Conservation (phyloP, 2,888 invertebrate genomes). For the Adelognathus sp. region DNA sequence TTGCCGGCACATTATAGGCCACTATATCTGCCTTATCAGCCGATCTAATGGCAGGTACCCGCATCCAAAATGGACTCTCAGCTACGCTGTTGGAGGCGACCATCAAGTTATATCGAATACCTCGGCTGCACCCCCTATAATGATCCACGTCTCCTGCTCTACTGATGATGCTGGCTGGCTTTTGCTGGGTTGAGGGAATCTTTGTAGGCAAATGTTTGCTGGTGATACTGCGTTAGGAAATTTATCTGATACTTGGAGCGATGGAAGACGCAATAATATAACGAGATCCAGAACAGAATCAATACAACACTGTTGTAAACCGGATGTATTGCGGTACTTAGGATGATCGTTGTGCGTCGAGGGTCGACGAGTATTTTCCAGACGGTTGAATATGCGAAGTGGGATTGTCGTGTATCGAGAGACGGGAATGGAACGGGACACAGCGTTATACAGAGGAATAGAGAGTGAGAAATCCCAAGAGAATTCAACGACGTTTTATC, state of each 20-base stretch:
- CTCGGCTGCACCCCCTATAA: conserved; percentile 38
- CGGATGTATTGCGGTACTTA: conserved; percentile 18
- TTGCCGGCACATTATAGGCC: conserved; percentile 71
- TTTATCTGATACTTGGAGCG: conserved; percentile 17
- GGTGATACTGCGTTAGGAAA: conserved; percentile 31
- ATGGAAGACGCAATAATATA: not conserved
- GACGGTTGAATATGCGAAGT: conserved; percentile 19
- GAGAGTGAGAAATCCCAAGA: conserved; percentile 49
- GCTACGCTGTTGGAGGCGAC: conserved; percentile 35
- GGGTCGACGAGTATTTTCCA: conserved; percentile 16
- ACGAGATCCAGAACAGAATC: conserved; percentile 3
- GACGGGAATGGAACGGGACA: conserved; percentile 21
- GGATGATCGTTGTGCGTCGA: not conserved
- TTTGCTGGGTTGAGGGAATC: conserved; percentile 36
- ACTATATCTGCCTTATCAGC: conserved; percentile 74
- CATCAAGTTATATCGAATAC: conserved; percentile 62
- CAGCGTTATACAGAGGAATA: conserved; percentile 1
- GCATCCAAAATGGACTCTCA: conserved; percentile 70
- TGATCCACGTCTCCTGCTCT: conserved; percentile 60
- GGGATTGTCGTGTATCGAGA: conserved; percentile 1
- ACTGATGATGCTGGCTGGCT: conserved; percentile 46
- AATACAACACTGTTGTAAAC: conserved; percentile 1
- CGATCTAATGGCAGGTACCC: conserved; percentile 72
- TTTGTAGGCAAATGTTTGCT: conserved; percentile 12
- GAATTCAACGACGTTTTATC: conserved; percentile 62